Evolutionary conservation across 2,113 vertebrate species (phyloP).

Genomic region (Elachura formosa): DNA sequence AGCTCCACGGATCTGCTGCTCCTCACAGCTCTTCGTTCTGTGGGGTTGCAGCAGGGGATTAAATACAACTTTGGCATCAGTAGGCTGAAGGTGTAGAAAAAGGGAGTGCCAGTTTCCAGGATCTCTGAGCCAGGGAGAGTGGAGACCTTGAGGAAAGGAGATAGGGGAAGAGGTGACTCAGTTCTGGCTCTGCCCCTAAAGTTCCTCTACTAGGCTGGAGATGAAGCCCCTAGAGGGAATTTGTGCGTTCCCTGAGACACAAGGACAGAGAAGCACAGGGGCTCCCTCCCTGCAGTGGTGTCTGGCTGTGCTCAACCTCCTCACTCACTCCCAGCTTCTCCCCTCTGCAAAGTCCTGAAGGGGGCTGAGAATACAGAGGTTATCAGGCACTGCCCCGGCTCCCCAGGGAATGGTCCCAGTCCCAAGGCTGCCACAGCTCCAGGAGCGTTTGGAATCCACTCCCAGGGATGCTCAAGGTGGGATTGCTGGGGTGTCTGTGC

Average conservation of each 20-base stretch:
- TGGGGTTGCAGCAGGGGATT: not conserved
- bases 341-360: not conserved
- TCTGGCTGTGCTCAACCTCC: not conserved
- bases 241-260: not conserved
- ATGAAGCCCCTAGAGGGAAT: not conserved
- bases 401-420: accelerated
- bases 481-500: not conserved
- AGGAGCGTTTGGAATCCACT: accelerated
- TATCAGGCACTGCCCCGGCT: not conserved
- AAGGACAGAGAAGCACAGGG: not conserved
- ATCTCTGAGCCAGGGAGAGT: not conserved
- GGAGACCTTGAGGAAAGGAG: not conserved
- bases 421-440: not conserved
- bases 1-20: not conserved
- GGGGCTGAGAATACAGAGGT: not conserved
- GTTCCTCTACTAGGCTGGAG: not conserved
- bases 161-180: not conserved
- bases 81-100: not conserved
- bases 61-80: not conserved
- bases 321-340: not conserved
- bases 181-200: not conserved
- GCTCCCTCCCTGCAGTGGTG: not conserved
- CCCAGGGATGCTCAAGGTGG: not conserved
- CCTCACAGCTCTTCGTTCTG: not conserved
- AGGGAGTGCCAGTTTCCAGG: not conserved